These are phyloP conservation scores for Pampusana beccarii DNA, from an alignment of 2,113 vertebrate species.

Conservation along the genomic window DNA sequence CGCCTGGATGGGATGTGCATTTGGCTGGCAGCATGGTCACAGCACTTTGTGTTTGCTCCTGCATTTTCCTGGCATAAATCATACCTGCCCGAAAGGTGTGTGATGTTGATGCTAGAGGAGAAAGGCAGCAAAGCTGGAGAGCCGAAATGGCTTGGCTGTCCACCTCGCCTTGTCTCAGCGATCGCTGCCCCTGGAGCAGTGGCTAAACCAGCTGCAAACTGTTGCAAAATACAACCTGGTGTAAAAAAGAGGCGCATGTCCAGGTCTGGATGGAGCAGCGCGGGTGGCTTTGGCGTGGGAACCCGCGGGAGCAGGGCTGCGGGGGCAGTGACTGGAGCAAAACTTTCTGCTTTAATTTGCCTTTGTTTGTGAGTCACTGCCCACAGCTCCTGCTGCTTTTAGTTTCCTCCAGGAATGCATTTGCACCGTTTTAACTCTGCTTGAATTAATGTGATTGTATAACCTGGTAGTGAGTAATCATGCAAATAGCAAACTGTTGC, in stretches of 20 bases:
- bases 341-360: not conserved
- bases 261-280: not conserved
- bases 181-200: not conserved
- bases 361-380: constrained; percentile 14
- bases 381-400: constrained; percentile 29
- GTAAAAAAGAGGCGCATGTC: not conserved
- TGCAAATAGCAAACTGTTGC: not conserved
- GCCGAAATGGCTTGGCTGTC: accelerated
- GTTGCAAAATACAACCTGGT: not conserved
- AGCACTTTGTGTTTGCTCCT: not conserved
- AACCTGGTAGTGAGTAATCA: not conserved
- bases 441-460: not conserved
- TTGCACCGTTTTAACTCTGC: not conserved
- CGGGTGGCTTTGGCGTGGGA: not conserved
- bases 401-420: constrained; percentile 3
- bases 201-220: not conserved
- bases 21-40: not conserved
- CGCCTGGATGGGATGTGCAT: not conserved
- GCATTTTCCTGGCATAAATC: not conserved
- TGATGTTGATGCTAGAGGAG: not conserved
- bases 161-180: not conserved
- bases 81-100: not conserved
- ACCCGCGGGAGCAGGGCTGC: not conserved
- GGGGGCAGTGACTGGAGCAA: not conserved
- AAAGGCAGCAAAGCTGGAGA: not conserved